phyloP scores from a whole-genome alignment of 2,888 invertebrate species.

The Penaeus monodon region DNA sequence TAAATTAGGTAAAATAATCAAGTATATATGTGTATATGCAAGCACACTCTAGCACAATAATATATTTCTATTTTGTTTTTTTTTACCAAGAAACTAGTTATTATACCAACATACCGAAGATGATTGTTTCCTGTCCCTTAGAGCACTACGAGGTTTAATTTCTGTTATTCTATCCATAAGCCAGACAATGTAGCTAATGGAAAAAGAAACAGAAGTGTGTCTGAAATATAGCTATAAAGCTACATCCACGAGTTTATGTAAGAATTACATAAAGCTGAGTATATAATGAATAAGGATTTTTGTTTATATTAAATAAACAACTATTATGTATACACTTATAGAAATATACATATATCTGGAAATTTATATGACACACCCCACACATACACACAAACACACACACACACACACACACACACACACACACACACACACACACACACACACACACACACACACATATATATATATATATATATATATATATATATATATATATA shows the following conservation, averaged over 20 bases:
- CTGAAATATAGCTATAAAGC: no score
- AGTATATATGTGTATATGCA: no score
- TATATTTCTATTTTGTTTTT: no score
- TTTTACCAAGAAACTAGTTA: no score
- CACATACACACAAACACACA: neutral
- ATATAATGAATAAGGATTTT: neutral
- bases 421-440: neutral
- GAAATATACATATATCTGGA: neutral
- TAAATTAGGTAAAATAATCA: neutral
- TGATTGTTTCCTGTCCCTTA: no score
- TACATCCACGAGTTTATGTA: neutral
- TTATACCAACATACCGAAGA: no score
- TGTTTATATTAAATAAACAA: no score
- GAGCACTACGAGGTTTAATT: no score
- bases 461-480: conserved; percentile 12
- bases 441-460: neutral
- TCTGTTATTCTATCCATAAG: no score
- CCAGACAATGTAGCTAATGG: no score
- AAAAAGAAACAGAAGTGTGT: no score
- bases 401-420: neutral
- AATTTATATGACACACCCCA: neutral
- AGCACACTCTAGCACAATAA: no score
- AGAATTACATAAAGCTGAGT: neutral
- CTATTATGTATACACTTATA: neutral
- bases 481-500: conserved; percentile 8